Base-by-base conservation (phyloP, 2,888 invertebrate species). In the Cheilosia vernalis region DNA sequence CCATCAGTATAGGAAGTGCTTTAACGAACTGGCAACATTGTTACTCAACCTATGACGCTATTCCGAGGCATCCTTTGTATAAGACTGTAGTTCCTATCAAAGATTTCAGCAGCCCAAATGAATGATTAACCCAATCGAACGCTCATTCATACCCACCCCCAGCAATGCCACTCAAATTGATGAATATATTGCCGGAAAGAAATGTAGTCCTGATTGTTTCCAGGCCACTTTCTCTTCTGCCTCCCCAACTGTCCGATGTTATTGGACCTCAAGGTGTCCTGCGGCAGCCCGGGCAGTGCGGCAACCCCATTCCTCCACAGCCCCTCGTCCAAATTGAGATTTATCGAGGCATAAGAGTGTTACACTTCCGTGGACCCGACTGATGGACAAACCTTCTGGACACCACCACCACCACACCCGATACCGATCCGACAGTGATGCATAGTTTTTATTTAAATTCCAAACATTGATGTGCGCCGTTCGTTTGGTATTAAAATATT, bases 381-480 rank as follows among this genome's bases (percentile, higher is more conserved):
- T 37, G 72, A 79, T 70, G 84, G 84, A 42, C 76, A 61, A 40
- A 47, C 51, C 64, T 51, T 55, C 49, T 53, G 24, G 55, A 76
- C 72, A 76, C 69, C 15, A 37, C 10, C 49, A 47, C 17, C 24
- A 51, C 21, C 51, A 24, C 61, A 61, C 24, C 84, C 84, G 81
- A 85, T 85, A 81, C 81, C 70, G 27, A 81, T 76, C 81, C 72
- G 85, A 85, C 85, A 85, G 37, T 85, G 85, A 85, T 85, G 85
- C 81, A 85, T 85, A 81, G 85, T 85, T 85, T 77, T 85, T 85
- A 85, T 85, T 85, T 85, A 81, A 85, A 85, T 85, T 85, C 72
- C 49, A 61, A 85, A 85, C 85, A 81, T 76, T 85, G 85, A 85
- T 85, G 81, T 55, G 85, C 72, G 72, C 81, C 85, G 72, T 77